Percentiles rank a stretch among this genome's conserved stretches.
Conservation (phyloP, 1,140 invertebrate genomes). For the Yoshiicerus persimilis region DNA sequence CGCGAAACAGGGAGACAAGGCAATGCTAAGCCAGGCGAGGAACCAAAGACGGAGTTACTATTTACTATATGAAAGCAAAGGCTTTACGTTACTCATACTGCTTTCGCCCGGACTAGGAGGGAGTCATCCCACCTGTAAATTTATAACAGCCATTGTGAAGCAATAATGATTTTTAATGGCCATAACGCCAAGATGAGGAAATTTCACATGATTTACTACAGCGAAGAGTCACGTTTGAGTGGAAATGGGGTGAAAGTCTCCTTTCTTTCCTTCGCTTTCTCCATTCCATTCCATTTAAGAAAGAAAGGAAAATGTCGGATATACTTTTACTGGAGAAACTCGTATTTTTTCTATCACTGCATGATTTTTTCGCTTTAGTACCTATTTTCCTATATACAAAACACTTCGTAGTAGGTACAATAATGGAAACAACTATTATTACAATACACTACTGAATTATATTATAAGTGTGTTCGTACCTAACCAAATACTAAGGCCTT, state of each 20-base stretch:
- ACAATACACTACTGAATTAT: neutral
- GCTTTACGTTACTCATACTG: neutral
- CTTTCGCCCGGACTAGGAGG: neutral
- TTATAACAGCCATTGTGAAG: constrained; percentile 41
- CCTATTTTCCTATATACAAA: neutral
- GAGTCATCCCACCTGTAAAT: constrained; percentile 36
- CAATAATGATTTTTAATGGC: constrained; percentile 50
- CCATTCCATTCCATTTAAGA: neutral
- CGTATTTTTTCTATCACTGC: neutral
- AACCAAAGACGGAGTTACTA: neutral
- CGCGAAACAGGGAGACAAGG: neutral
- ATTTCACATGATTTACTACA: constrained; percentile 44
- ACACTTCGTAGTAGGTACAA: neutral
- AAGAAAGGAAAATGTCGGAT: neutral
- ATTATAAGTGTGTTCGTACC: neutral
- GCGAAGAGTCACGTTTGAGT: constrained; percentile 15
- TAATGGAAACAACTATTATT: neutral
- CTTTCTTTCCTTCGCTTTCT: neutral
- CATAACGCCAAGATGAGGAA: constrained; percentile 46
- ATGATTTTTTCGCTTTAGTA: neutral
- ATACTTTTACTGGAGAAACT: neutral
- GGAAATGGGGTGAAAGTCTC: constrained; percentile 27
- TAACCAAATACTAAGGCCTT: neutral
- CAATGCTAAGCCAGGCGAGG: neutral
- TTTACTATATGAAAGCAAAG: neutral